Evolutionary conservation across 2,113 vertebrate genomes (phyloP).

Genomic region (Cheilinus undulatus): DNA sequence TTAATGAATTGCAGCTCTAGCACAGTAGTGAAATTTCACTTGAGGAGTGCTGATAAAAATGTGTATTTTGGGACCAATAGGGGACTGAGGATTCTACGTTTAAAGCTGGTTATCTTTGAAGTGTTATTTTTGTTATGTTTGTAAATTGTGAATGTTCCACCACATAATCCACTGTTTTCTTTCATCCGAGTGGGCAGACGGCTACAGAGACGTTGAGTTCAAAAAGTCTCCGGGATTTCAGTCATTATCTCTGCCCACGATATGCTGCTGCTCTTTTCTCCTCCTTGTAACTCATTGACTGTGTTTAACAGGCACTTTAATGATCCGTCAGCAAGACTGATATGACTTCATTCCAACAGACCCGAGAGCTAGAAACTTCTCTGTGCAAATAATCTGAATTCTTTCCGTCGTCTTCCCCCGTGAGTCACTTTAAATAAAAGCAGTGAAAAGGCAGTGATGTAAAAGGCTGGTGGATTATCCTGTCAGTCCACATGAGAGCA

Average conservation of each 20-base stretch:
- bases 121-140: too few relatives aligned
- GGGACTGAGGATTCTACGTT: too few relatives aligned
- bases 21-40: too few relatives aligned
- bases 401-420: background rate
- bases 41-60: too few relatives aligned
- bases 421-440: background rate
- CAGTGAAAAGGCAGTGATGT: constrained; percentile 1
- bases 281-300: background rate
- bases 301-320: background rate
- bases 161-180: background rate
- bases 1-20: too few relatives aligned
- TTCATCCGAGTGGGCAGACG: constrained; percentile 4
- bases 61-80: too few relatives aligned
- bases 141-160: too few relatives aligned
- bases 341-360: background rate
- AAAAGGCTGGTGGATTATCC: constrained; percentile 10
- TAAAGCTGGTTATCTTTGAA: too few relatives aligned
- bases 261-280: background rate
- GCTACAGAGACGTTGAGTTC: background rate
- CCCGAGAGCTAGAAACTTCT: background rate
- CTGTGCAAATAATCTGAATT: background rate
- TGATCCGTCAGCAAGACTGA: background rate
- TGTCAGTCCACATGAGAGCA: constrained; percentile 23
- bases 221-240: constrained; percentile 4
- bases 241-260: constrained; percentile 17